A percentile compares a stretch with the other conserved stretches of the same genome.
phyloP scores from a whole-genome alignment of 2,113 vertebrate species.

The Saguinus midas region DNA sequence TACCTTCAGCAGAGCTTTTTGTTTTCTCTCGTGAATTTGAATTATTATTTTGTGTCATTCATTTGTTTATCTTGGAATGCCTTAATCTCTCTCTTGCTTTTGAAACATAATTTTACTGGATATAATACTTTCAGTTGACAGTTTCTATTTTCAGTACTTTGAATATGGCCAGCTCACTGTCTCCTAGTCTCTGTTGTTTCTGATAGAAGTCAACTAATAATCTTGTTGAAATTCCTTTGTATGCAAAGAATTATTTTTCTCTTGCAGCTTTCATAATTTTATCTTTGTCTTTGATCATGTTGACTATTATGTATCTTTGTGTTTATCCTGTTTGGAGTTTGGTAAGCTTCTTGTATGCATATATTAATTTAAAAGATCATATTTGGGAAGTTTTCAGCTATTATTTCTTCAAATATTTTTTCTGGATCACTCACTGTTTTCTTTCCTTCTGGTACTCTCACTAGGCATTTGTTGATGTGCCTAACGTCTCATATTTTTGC shows the following conservation, averaged over 20 bases:
- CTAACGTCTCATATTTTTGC: background rate
- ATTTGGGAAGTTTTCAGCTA: background rate
- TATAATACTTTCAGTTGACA: background rate
- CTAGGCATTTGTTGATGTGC: background rate
- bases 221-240: background rate
- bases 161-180: background rate
- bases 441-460: background rate
- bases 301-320: background rate
- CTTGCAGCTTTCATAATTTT: background rate
- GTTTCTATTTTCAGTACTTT: background rate
- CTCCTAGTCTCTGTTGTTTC: background rate
- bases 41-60: background rate
- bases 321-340: background rate
- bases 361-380: background rate
- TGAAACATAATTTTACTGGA: background rate
- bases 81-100: background rate
- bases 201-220: background rate
- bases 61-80: background rate
- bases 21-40: background rate
- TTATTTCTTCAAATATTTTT: background rate
- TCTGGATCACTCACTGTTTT: background rate
- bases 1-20: background rate
- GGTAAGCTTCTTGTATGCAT: background rate
- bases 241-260: background rate
- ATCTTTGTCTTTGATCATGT: background rate